Evolutionary conservation across 2,888 invertebrate species (phyloP).

Genomic region (Lutraria lutraria): DNA sequence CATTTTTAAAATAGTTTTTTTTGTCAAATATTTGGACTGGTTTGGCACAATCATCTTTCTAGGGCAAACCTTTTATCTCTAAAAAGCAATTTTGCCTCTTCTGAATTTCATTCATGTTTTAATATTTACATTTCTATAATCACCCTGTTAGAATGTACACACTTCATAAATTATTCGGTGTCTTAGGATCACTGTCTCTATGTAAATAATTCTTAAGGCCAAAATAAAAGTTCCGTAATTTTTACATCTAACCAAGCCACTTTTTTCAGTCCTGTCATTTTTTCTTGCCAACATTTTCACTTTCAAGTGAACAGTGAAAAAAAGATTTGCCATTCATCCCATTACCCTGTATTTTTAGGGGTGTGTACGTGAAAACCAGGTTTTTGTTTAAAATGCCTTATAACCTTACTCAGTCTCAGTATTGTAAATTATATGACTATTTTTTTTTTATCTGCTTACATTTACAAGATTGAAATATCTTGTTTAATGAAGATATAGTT

Average conservation of each 20-base stretch:
- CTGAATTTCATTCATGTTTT: constrained; percentile 4
- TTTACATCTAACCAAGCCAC: no score
- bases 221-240: no score
- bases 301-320: no score
- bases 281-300: no score
- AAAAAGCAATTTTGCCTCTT: background rate
- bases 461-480: background rate
- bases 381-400: no score
- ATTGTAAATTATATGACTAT: background rate
- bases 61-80: background rate
- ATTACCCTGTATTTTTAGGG: no score
- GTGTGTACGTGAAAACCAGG: no score
- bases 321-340: no score
- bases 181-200: constrained; percentile 29
- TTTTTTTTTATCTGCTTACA: background rate
- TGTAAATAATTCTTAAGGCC: constrained; percentile 31
- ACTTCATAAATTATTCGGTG: constrained; percentile 45
- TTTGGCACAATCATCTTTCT: background rate
- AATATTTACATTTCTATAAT: constrained; percentile 38
- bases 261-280: no score
- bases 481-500: background rate
- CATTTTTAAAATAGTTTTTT: no score
- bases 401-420: background rate
- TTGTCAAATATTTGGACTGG: background rate
- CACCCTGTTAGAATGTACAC: constrained; percentile 25